Base-by-base conservation (phyloP, 2,888 invertebrate genomes). In the Auanema sp. region DNA sequence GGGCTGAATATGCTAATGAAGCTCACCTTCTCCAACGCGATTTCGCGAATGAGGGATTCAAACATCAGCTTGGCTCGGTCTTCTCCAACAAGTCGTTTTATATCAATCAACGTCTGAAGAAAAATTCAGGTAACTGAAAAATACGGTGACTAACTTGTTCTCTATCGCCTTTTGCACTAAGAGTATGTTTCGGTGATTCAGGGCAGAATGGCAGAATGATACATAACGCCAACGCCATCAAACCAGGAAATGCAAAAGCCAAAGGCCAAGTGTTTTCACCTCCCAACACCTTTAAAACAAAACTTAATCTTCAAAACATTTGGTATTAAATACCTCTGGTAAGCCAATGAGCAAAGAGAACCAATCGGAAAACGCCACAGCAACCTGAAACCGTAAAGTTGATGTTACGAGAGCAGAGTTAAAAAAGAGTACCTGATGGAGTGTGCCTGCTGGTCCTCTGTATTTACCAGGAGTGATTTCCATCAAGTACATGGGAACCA, bases 281-380 rank as follows among this genome's bases (percentile, higher is more conserved):
- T n/a, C 86, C 86, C 0, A 79, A 64, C 8, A 78, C 71, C 55
- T 55, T 49, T 44, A 49, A 54, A 40, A 5, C n/a, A 14, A 66
- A 56, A 40, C 33, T 23, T 52, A 23, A 33, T 16, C 12, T 5
- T 53, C 58, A n/a, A 33, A 33, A 33, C 33, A 33, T 8, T 33
- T 33, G 33, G 8, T 33, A 8, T 33, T 3, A 33, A 33, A 33
- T 12, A 65, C 64, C 65, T 79, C 84, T 1, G 84, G 84, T 54
- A 86, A 83, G 3, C 86, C 86, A 14, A 86, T 77, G 14, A 86
- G 72, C 65, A 86, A 84, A 10, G 86, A 85, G 58, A 84, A 75
- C 71, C 86, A 81, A 24, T 86, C 82, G 5, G 85, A 85, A 25
- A 83, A 80, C 6, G 85, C 85, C 2, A 85, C 84, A 5, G 85